These are phyloP conservation scores for Xiphias gladius DNA, from an alignment of 2,113 vertebrate species.

Conservation along the genomic window DNA sequence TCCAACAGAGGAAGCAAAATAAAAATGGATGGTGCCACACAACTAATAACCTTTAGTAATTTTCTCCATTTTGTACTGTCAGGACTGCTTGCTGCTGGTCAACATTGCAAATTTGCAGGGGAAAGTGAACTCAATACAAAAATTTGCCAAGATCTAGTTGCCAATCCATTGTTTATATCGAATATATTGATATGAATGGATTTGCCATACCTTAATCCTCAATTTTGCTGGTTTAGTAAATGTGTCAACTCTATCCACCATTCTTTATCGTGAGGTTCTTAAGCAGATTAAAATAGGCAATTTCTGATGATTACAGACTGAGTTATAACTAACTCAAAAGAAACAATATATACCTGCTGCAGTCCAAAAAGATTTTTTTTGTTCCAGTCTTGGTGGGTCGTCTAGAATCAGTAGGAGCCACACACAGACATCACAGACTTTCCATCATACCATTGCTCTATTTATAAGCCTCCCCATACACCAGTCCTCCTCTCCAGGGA, in stretches of 20 bases:
- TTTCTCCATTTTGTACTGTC: too few relatives aligned
- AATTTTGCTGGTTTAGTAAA: background rate
- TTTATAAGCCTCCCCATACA: conserved; percentile 76
- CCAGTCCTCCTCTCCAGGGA: conserved; percentile 66
- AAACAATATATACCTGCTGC: conserved; percentile 29
- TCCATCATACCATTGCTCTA: conserved; percentile 74
- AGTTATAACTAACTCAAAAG: background rate
- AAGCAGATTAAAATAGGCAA: background rate
- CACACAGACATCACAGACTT: conserved; percentile 62
- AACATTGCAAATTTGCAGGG: background rate
- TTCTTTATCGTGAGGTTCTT: background rate
- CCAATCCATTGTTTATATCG: too few relatives aligned
- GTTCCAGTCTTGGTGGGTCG: conserved; percentile 53
- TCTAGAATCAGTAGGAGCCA: conserved; percentile 58
- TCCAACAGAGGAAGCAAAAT: too few relatives aligned
- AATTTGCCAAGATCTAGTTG: too few relatives aligned
- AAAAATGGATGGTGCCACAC: too few relatives aligned
- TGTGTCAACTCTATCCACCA: background rate
- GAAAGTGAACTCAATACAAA: too few relatives aligned
- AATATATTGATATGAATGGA: background rate
- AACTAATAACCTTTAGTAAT: too few relatives aligned
- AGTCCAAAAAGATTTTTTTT: conserved; percentile 19
- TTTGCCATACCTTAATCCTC: too few relatives aligned
- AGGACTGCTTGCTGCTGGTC: background rate
- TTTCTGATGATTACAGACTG: background rate